Evolutionary conservation across 1,140 invertebrate species (phyloP), one percentile per base, ranked within the genome.

Genomic region (Ostrea denselamellosa): DNA sequence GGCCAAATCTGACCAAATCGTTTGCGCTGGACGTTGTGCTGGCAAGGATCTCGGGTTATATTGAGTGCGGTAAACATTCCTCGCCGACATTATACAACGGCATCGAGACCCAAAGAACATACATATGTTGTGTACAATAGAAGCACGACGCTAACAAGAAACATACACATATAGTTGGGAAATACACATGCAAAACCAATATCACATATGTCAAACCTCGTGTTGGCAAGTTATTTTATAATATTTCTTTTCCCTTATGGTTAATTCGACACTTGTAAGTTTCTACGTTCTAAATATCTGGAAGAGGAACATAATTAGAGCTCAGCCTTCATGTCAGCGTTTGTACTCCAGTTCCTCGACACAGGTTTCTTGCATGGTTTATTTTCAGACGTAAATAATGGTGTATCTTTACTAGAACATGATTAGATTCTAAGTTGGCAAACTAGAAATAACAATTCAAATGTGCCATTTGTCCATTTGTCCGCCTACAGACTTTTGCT

Each of bases 101-200:
- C 10, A 77, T 34, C 25, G 25, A 77, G 68, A 77, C 68, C 68
- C 68, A 62, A 19, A 34, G 28, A 25, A 17, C 56, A 4, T 77
- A 77, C 68, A 77, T 77, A 77, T 77, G 68, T 77, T 77, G 28
- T 77, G 1, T 77, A 77, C 68, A 77, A 77, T 77, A 28, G 25
- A 77, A 77, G 68, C 68, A 77, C 68, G 68, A 34, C 9, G 68
- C 68, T 77, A 77, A 77, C 68, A 77, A 77, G 68, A 77, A 77
- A 77, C 68, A 77, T 77, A 77, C 68, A 77, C 68, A 25, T 14
- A 28, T 34, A 28, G 68, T 25, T 77, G 68, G 68, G 68, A 77
- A 77, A 77, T 77, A 77, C 68, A 77, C 68, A 77, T 77, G 68
- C 68, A 77, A 77, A 77, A 77, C 68, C 68, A 77, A 77, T 77